Base-by-base conservation (phyloP, 2,797 vertebrate genomes). In the Aplochiton taeniatus region DNA sequence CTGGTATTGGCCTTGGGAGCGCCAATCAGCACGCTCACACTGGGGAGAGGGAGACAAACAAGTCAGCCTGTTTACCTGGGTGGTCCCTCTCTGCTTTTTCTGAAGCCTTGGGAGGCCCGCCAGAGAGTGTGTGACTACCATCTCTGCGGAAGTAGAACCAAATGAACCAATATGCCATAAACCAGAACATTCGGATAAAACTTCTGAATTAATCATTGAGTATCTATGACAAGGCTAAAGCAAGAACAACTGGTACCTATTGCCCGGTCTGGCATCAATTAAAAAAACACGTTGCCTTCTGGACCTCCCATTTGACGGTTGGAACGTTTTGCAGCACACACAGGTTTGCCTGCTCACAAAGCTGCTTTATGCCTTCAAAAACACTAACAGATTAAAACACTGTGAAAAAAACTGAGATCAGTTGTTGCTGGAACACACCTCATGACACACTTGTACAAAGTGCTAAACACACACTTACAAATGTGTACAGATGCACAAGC, bases 1-100 rank as follows among this genome's bases (percentile, higher is more conserved):
- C 78, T 93, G 2, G 95, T 96, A 84, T 91, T 92, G 68, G 94
- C 94, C 78, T 95, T 96, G 58, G 96, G 96, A 4, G 96, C 96
- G 47, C 96, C 96, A 12, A 97, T 89, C 74, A 98, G 86, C 78
- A 97, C 88, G 51, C 94, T 95, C 56, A 87, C 88, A 63, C 95
- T 97, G 90, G 12, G 65, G n/a, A 72, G 0, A 83, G 46, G 73
- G 20, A 73, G 54, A 65, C 8, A 81, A 10, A 77, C 2, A 31
- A 31, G 31, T 31, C 31, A 31, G 2, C 31, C 31, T 6, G 6
- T 31, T 31, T 31, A 31, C 31, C 6, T 31, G 2, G 31, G 31
- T 31, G 31, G 31, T 31, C 31, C 31, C 31, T 31, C 31, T 6
- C 2, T 2, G 31, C 31, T 31, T 31, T 6, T 31, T 3, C 31